phyloP scores from a whole-genome alignment of 53 echinoderm and acorn worm genomes.

The Holothuria scabra region DNA sequence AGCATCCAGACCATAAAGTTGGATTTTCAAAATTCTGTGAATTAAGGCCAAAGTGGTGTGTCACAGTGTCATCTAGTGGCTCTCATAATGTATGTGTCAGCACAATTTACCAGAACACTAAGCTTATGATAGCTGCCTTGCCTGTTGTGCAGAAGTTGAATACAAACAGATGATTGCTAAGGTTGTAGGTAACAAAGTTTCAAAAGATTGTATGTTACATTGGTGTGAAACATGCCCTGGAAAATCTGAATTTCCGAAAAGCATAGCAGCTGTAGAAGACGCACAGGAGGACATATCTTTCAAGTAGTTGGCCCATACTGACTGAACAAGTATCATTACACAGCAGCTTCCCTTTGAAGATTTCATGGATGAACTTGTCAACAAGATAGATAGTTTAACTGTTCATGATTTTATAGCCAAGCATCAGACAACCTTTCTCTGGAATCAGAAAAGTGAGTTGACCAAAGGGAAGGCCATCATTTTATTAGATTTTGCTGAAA shows the following conservation, averaged over 20 bases:
- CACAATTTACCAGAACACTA: conserved; percentile 49
- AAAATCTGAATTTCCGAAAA: not conserved
- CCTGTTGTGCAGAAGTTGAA: conserved; percentile 11
- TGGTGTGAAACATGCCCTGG: conserved; percentile 31
- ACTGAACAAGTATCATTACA: conserved; percentile 18
- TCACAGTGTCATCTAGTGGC: conserved; percentile 44
- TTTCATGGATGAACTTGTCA: not conserved
- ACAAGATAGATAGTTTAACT: not conserved
- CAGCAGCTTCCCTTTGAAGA: conserved; percentile 2
- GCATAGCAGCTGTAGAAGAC: conserved; percentile 8
- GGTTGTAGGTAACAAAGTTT: too few species aligned
- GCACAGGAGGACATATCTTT: conserved; percentile 23
- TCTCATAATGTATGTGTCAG: conserved; percentile 55
- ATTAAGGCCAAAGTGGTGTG: conserved; percentile 19
- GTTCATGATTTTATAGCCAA: conserved; percentile 42
- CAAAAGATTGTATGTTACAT: conserved; percentile 37
- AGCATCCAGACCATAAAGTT: not conserved
- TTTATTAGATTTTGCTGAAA: conserved; percentile 27
- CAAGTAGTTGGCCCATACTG: conserved; percentile 47
- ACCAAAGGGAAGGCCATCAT: conserved; percentile 21
- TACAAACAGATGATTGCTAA: conserved; percentile 26
- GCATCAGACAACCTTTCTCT: conserved; percentile 36
- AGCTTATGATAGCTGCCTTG: conserved; percentile 37
- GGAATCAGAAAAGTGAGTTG: conserved; percentile 32
- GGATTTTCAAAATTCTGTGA: conserved; percentile 3